These are phyloP conservation scores for Muscidifurax raptorellus DNA, from an alignment of 1,140 invertebrate species.

Conservation along the genomic window DNA sequence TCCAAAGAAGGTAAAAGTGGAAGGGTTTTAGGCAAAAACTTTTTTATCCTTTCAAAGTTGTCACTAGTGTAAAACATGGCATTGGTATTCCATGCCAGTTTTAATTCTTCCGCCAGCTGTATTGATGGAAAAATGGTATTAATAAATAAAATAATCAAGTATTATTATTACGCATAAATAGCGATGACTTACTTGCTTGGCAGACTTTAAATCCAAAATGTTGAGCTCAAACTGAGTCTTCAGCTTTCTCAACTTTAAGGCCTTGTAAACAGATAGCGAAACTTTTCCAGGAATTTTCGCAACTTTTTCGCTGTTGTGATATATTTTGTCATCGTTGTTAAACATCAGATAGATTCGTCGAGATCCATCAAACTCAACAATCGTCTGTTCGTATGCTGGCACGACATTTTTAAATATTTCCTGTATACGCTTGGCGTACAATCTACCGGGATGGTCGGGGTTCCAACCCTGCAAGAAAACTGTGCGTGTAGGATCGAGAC, in stretches of 20 bases:
- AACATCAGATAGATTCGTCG: slow-evolving; percentile 80
- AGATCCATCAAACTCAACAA: slow-evolving; percentile 79
- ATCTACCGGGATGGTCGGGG: slow-evolving; percentile 80
- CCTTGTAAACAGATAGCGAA: slow-evolving; percentile 84
- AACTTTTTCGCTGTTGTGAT: slow-evolving; percentile 56
- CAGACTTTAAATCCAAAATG: slow-evolving; percentile 12
- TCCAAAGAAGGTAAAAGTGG: slow-evolving; percentile 75
- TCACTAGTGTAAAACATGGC: slow-evolving; percentile 34
- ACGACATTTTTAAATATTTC: slow-evolving; percentile 70
- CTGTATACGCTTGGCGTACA: slow-evolving; percentile 82
- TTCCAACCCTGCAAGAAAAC: slow-evolving; percentile 86
- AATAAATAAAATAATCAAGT: neutral
- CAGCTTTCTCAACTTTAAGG: slow-evolving; percentile 81
- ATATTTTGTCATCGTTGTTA: slow-evolving; percentile 63
- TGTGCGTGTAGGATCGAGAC: slow-evolving; percentile 85
- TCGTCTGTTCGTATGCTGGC: slow-evolving; percentile 72
- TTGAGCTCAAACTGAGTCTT: neutral
- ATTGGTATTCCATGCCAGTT: neutral
- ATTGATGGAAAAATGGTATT: neutral
- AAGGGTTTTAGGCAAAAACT: slow-evolving; percentile 59
- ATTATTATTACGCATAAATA: neutral
- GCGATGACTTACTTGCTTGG: slow-evolving; percentile 31
- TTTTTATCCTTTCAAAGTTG: slow-evolving; percentile 31
- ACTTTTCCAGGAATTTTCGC: slow-evolving; percentile 78
- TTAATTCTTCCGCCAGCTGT: slow-evolving; percentile 47